Evolutionary conservation across 2,888 invertebrate genomes (phyloP), one percentile per base, ranked within the genome.

Genomic region (Trimorus sp.): DNA sequence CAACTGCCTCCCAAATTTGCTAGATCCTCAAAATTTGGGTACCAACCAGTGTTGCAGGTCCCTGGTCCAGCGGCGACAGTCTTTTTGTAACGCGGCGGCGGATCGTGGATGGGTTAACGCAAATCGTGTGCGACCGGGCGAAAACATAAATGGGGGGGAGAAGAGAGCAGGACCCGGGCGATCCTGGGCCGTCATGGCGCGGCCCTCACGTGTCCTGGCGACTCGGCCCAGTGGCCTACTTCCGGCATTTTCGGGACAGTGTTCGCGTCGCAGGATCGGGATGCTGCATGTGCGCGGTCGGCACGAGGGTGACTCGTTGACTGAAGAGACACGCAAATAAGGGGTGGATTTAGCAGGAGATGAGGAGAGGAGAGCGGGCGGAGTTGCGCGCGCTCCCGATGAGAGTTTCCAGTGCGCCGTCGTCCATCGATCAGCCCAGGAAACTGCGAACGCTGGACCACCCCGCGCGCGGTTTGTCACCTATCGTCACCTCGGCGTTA

Each of bases 371-470:
- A 82, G 86, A 84, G 84, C 85, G 84, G 83, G 81, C 69, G 79
- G 71, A 83, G 75, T 75, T 82, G 83, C 86, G 86, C 85, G 90
- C 89, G 89, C 86, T 85, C 86, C 86, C 71, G 53, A 76, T 70
- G 76, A 84, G 86, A 82, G 87, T 87, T 86, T 88, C 87, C 86
- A 88, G 85, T 87, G 88, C 88, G 88, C 88, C 88, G 88, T 85
- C 88, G 88, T 88, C 82, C 88, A 89, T 91, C 90, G 91, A 90
- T 91, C 90, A 90, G 89, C 80, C 88, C 86, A 86, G 89, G 90
- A 90, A 89, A 89, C 90, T 90, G 90, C 88, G 86, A 89, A 86
- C 81, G 88, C 89, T 91, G 91, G 91, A 91, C 91, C 91, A 90
- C 85, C 87, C 88, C 79, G 69, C 71, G 70, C 77, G 79, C 76